These are phyloP conservation scores for Mya arenaria DNA, from an alignment of 1,140 invertebrate species.

Conservation along the genomic window DNA sequence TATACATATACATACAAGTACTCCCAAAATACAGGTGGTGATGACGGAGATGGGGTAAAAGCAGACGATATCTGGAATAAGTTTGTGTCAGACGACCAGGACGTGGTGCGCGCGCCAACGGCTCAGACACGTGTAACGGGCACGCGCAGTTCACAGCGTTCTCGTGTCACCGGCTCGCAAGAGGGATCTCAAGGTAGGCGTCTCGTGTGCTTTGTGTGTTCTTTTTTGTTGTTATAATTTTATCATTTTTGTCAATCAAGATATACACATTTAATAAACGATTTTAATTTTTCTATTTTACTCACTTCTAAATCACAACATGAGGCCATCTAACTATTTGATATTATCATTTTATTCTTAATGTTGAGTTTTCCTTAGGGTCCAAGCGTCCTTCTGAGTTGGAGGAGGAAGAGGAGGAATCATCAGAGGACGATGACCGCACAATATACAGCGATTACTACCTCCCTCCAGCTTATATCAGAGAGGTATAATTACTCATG, in stretches of 20 bases:
- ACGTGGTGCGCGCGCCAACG: slow-evolving; percentile 46
- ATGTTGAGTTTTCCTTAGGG: no score
- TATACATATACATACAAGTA: background rate
- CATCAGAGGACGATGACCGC: slow-evolving; percentile 42
- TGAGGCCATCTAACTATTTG: no score
- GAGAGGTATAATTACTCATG: no score
- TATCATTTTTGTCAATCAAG: no score
- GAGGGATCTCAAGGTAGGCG: slow-evolving; percentile 9
- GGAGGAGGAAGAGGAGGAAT: slow-evolving; percentile 41
- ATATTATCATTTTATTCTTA: no score
- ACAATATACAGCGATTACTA: slow-evolving; percentile 53
- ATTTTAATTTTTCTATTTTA: no score
- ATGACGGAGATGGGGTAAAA: slow-evolving; percentile 28
- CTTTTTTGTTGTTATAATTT: no score
- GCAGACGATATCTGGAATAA: slow-evolving; percentile 44
- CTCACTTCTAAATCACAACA: no score
- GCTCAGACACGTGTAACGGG: slow-evolving; percentile 17
- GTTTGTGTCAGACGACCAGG: slow-evolving; percentile 39
- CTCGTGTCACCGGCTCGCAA: background rate
- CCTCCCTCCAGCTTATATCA: slow-evolving; percentile 34
- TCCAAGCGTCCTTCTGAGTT: slow-evolving; percentile 35
- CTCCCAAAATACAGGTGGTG: background rate
- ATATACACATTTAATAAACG: no score
- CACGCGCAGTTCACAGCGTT: slow-evolving; percentile 7
- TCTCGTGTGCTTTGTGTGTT: no score